phyloP scores from a whole-genome alignment of 2,797 vertebrate genomes.

The Sandelia bainsii region DNA sequence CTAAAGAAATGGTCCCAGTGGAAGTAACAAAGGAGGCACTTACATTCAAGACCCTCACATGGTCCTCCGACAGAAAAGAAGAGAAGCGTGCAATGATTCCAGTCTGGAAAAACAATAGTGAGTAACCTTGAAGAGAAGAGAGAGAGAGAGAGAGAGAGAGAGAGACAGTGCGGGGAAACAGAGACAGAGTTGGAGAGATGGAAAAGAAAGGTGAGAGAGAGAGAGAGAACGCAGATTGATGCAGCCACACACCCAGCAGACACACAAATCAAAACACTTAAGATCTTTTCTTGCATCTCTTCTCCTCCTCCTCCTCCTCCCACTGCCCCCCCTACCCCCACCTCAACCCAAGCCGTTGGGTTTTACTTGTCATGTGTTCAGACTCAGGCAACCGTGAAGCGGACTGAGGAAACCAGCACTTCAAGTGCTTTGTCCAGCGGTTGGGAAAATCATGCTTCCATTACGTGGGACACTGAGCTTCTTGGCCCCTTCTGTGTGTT shows the following conservation, averaged over 20 bases:
- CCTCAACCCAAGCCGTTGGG: slow-evolving; percentile 58
- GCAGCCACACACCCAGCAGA: slow-evolving; percentile 63
- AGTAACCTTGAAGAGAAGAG: slow-evolving; percentile 52
- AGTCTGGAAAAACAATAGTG: slow-evolving; percentile 64
- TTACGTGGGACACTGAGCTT: slow-evolving; percentile 59
- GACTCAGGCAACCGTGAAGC: slow-evolving; percentile 77
- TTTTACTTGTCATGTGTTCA: slow-evolving; percentile 80
- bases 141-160: slow-evolving; percentile 14
- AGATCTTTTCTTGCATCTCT: slow-evolving; percentile 67
- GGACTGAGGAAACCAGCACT: slow-evolving; percentile 54
- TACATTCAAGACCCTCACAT: slow-evolving; percentile 78
- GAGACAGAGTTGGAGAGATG: slow-evolving; percentile 25
- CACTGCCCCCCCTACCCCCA: neutral
- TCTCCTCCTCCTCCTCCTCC: slow-evolving; percentile 37
- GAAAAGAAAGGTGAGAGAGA: slow-evolving; percentile 39
- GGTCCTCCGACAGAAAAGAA: slow-evolving; percentile 71
- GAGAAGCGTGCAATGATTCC: slow-evolving; percentile 68
- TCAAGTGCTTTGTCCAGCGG: slow-evolving; percentile 72
- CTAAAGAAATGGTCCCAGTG: slow-evolving; percentile 45
- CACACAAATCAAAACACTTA: slow-evolving; percentile 76
- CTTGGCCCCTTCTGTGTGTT: slow-evolving; percentile 23
- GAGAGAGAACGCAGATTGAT: slow-evolving; percentile 44
- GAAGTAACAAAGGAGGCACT: slow-evolving; percentile 80
- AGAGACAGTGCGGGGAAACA: slow-evolving; percentile 3
- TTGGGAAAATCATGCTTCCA: slow-evolving; percentile 60